phyloP scores from a whole-genome alignment of 2,797 vertebrate species.

The Semaprochilodus insignis region DNA sequence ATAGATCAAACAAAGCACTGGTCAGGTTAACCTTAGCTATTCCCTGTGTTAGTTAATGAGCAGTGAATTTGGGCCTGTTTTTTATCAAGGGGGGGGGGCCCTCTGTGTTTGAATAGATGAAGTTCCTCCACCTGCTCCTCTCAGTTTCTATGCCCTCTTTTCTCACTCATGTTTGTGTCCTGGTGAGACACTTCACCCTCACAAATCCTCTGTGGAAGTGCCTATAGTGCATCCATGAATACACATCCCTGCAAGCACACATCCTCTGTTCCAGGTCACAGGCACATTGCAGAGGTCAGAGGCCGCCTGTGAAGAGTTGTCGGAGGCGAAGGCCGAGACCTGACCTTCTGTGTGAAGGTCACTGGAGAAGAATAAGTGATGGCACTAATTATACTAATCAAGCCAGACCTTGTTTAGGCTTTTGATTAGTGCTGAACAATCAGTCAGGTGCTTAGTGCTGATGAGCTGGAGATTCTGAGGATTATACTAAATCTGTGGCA shows the following conservation, averaged over 20 bases:
- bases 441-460: conserved; percentile 8
- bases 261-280: not conserved
- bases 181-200: conserved; percentile 24
- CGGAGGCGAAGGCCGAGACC: not conserved
- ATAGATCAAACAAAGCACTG: not conserved
- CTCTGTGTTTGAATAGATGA: conserved; percentile 21
- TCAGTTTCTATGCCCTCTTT: not conserved
- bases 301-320: not conserved
- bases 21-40: not conserved
- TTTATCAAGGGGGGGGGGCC: not conserved
- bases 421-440: conserved; percentile 19
- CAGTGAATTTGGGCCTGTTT: not conserved
- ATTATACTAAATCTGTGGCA: not conserved
- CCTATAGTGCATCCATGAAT: conserved; percentile 29
- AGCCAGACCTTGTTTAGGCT: conserved; percentile 6
- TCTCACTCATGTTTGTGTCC: not conserved
- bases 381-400: conserved; percentile 23
- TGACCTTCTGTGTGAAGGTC: conserved; percentile 23
- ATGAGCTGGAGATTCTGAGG: not conserved
- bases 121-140: conserved; percentile 36
- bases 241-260: not conserved
- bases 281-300: not conserved
- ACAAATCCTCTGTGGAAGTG: conserved; percentile 6
- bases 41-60: not conserved
- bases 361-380: conserved; percentile 6